Conservation (phyloP, 2,113 vertebrate species). For the Spheniscus mendiculus region DNA sequence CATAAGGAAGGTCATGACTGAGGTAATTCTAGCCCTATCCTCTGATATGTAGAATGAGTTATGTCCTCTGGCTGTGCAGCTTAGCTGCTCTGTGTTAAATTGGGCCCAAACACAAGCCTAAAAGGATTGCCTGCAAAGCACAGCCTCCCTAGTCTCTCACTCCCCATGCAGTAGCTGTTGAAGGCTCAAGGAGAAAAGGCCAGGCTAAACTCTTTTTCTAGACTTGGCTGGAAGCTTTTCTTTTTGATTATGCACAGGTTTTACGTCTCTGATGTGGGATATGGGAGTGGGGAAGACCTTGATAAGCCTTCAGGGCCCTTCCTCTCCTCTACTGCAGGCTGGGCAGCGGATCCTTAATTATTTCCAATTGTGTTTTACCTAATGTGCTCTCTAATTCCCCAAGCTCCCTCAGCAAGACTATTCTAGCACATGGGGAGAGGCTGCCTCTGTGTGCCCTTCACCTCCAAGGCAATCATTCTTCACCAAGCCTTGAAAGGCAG, state of each 20-base stretch:
- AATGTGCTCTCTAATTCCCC: neutral
- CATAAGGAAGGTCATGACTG: slow-evolving; percentile 86
- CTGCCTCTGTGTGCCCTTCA: neutral
- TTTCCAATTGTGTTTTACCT: neutral
- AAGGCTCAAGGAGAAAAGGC: neutral
- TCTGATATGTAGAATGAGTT: neutral
- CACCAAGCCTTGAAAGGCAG: neutral
- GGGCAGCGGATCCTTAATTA: neutral
- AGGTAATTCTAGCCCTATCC: slow-evolving; percentile 76
- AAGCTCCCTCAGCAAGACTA: neutral
- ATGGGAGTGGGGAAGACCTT: neutral
- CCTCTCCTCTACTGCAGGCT: neutral
- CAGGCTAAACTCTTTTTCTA: neutral
- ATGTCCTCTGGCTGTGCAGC: neutral
- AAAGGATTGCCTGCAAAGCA: neutral
- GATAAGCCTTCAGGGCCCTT: neutral
- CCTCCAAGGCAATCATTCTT: neutral
- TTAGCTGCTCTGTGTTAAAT: neutral
- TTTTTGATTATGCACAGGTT: neutral
- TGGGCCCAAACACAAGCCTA: neutral
- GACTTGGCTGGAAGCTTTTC: neutral
- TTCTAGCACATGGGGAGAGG: neutral
- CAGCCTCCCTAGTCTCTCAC: neutral
- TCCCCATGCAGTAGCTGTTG: neutral
- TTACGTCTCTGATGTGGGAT: neutral